phyloP scores from a whole-genome alignment of 1,140 invertebrate species.

The Drosophila elegans region DNA sequence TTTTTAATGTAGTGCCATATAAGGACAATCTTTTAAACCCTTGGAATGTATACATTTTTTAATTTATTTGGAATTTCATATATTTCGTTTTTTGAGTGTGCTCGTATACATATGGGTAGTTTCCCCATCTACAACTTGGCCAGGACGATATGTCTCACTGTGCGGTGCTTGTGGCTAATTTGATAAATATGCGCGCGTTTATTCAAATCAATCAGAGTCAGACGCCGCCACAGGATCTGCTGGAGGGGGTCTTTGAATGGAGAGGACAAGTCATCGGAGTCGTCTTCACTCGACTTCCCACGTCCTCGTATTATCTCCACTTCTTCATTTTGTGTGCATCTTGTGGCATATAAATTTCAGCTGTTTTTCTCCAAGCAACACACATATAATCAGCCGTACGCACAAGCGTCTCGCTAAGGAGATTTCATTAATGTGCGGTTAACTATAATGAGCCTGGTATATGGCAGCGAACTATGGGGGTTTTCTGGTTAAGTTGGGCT shows the following conservation, averaged over 20 bases:
- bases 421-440: conserved; percentile 79
- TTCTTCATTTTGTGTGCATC: conserved; percentile 37
- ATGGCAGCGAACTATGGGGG: conserved; percentile 30
- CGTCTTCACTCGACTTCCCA: conserved; percentile 17
- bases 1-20: too few species aligned
- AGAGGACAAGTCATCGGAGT: conserved; percentile 32
- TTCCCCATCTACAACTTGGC: conserved; percentile 13
- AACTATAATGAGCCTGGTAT: conserved; percentile 67
- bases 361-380: conserved; percentile 41
- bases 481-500: conserved; percentile 23
- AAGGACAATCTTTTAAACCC: too few species aligned
- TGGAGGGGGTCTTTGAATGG: not conserved
- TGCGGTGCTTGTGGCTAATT: conserved; percentile 72
- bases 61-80: not conserved
- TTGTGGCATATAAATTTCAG: conserved; percentile 68
- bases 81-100: not conserved
- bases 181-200: conserved; percentile 82
- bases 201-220: conserved; percentile 83
- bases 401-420: conserved; percentile 39
- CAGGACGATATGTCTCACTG: conserved; percentile 35
- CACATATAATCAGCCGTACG: conserved; percentile 23
- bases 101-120: conserved; percentile 8
- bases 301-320: conserved; percentile 13
- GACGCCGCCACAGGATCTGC: conserved; percentile 17
- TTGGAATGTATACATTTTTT: too few species aligned